A percentile compares a stretch with the other conserved stretches of the same genome.
Evolutionary conservation across 2,113 vertebrate species (phyloP).

Genomic region (Mustelus asterias): DNA sequence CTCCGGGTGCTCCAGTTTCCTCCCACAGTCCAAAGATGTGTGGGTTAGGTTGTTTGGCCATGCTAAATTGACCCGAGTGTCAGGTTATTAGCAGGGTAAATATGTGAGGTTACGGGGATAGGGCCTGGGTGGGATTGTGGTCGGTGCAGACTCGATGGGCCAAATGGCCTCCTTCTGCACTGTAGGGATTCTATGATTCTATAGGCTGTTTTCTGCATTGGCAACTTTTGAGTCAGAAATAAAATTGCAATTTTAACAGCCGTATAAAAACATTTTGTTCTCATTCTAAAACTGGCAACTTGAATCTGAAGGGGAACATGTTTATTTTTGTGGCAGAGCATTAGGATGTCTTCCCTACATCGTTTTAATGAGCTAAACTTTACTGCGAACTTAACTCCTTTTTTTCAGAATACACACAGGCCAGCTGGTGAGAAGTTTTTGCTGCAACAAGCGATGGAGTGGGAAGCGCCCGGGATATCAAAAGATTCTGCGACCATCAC

Average conservation of each 20-base stretch:
- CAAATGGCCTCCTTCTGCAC: too few relatives aligned
- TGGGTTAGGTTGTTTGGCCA: too few relatives aligned
- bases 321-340: background rate
- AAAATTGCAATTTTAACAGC: background rate
- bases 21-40: too few relatives aligned
- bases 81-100: too few relatives aligned
- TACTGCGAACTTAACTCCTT: background rate
- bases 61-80: too few relatives aligned
- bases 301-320: background rate
- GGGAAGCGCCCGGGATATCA: background rate
- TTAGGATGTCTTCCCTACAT: background rate
- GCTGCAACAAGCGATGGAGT: background rate
- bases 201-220: background rate
- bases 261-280: background rate
- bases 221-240: too few relatives aligned
- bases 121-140: too few relatives aligned
- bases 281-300: background rate
- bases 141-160: too few relatives aligned
- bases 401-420: conserved; percentile 6
- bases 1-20: too few relatives aligned
- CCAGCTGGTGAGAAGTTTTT: background rate
- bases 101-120: too few relatives aligned
- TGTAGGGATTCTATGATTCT: too few relatives aligned
- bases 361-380: background rate
- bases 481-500: background rate